phyloP scores from a whole-genome alignment of 1,140 invertebrate species.

The Caerostris darwini region DNA sequence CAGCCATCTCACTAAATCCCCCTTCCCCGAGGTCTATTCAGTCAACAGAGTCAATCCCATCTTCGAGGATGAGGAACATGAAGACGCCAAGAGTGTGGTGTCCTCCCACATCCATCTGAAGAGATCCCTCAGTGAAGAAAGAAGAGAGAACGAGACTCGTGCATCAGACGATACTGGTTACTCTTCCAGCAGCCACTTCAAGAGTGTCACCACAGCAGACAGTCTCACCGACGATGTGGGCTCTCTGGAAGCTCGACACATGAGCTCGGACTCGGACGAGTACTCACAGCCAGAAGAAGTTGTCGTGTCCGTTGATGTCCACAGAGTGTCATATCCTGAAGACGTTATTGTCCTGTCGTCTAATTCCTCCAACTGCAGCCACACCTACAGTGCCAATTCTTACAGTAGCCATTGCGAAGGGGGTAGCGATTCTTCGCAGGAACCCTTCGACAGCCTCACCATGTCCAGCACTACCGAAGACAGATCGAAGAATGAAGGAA shows the following conservation, averaged over 20 bases:
- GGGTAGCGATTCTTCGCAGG: conserved; percentile 30
- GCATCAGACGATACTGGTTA: conserved; percentile 73
- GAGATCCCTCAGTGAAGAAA: conserved; percentile 59
- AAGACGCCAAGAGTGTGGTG: not conserved
- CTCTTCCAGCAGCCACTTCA: conserved; percentile 58
- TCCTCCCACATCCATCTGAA: conserved; percentile 8
- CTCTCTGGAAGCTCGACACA: conserved; percentile 65
- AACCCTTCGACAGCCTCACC: conserved; percentile 70
- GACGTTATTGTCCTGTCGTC: conserved; percentile 62
- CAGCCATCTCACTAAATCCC: conserved; percentile 68
- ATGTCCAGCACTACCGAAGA: conserved; percentile 40
- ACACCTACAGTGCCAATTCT: conserved; percentile 68
- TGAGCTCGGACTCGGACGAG: conserved; percentile 72
- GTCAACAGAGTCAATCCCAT: conserved; percentile 76
- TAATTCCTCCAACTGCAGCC: not conserved
- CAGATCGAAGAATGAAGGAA: not conserved
- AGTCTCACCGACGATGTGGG: conserved; percentile 70
- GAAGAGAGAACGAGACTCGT: conserved; percentile 51
- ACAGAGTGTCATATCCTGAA: conserved; percentile 69
- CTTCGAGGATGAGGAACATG: conserved; percentile 70
- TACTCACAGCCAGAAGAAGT: conserved; percentile 67
- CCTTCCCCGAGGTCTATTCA: conserved; percentile 69
- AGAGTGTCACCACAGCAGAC: conserved; percentile 50
- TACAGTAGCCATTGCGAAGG: conserved; percentile 46
- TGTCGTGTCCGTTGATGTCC: conserved; percentile 69